Evolutionary conservation across 2,888 invertebrate genomes (phyloP), one percentile per base, ranked within the genome.

Genomic region (Aleiodes testaceus): DNA sequence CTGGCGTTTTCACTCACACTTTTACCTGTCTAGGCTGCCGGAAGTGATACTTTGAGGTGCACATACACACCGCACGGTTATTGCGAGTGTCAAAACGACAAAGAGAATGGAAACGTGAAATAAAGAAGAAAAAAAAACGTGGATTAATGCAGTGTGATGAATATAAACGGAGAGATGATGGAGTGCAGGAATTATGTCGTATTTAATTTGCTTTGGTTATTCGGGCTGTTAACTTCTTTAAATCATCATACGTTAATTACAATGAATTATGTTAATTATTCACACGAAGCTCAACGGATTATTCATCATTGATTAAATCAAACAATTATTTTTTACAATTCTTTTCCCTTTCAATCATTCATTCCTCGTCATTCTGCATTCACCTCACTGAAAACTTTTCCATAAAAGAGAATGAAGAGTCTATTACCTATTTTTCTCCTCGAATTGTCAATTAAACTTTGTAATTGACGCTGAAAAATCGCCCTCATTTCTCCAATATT

Each of bases 291-390:
- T 30, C 30, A 50, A 30, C 30, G 9, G 22, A 36, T 36, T 36
- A 36, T 36, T 36, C 36, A 36, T 36, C 2, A 36, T 36, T 36
- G 36, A 11, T 36, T 9, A 6, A 36, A 36, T 36, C 7, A 36
- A 36, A 50, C 59, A 36, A 73, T 75, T 72, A 69, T 70, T 75
- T 68, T 69, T 63, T 22, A 36, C 66, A 59, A 50, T 66, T 67
- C 70, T 66, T 53, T 45, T 64, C 53, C 67, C 70, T 61, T 68
- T 72, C 66, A 44, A 64, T 59, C 59, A 59, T 59, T 42, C 71
- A 63, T 72, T 53, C 42, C 67, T 73, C 59, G 59, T 59, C 59
- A 42, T 59, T 59, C 14, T 59, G 18, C 36, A 55, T 55, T 55
- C 59, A 59, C 12, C 4, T 30, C 6, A 16, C 55, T 36, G 14